Conservation (phyloP, 2,888 invertebrate species). For the Microplitis manilae region DNA sequence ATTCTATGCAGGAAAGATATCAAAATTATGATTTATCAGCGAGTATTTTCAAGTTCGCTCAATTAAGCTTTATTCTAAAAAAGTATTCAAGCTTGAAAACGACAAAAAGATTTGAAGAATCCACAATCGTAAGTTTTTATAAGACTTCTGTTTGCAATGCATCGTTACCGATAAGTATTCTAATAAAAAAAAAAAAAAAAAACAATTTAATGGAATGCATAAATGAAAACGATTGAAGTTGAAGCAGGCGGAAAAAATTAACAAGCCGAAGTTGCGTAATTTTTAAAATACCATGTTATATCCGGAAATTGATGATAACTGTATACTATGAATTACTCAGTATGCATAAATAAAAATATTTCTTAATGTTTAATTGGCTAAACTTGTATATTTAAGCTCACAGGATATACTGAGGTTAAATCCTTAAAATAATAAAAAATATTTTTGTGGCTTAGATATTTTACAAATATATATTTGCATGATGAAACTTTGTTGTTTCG, state of each 20-base stretch:
- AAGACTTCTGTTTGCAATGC: too few species aligned
- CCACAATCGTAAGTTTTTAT: too few species aligned
- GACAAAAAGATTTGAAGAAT: too few species aligned
- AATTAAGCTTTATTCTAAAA: too few species aligned
- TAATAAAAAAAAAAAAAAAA: conserved; percentile 36
- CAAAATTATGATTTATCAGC: too few species aligned
- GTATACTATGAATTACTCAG: conserved; percentile 34
- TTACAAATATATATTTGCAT: neutral
- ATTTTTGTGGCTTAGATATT: neutral
- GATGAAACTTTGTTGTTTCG: neutral
- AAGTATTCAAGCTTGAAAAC: too few species aligned
- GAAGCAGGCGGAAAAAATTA: neutral
- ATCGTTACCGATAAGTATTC: neutral
- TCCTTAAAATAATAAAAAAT: neutral
- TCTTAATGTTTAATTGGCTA: conserved; percentile 45
- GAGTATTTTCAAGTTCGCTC: too few species aligned
- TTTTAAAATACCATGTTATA: conserved; percentile 45
- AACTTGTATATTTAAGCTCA: neutral
- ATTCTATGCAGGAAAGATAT: too few species aligned
- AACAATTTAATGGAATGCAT: conserved; percentile 6
- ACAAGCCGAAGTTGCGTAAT: conserved; percentile 40
- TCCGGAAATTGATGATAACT: conserved; percentile 49
- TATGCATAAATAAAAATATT: conserved; percentile 48
- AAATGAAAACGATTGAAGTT: conserved; percentile 28
- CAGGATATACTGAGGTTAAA: neutral